A percentile compares a stretch with the other conserved stretches of the same genome.
phyloP scores from a whole-genome alignment of 2,113 vertebrate genomes.

The Nestor notabilis region DNA sequence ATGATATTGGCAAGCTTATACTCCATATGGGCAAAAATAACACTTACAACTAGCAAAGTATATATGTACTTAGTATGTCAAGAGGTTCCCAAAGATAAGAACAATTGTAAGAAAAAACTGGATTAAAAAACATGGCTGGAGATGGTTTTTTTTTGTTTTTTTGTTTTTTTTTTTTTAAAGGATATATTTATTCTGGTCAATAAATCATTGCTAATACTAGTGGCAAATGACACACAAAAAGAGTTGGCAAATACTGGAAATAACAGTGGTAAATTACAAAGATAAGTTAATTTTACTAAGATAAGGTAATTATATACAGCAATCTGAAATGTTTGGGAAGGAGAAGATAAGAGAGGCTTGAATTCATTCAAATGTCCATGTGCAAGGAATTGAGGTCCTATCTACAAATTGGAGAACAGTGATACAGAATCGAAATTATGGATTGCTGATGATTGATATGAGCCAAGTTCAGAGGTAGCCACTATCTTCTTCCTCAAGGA shows the following conservation, averaged over 20 bases:
- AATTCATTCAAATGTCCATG: not conserved
- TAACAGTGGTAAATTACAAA: not conserved
- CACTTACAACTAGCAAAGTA: not conserved
- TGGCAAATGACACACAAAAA: not conserved
- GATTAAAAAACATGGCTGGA: not conserved
- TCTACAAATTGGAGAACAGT: not conserved
- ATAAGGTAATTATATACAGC: not conserved
- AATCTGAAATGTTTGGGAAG: not conserved
- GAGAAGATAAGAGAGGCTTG: not conserved
- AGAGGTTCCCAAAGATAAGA: not conserved
- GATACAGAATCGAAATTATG: not conserved
- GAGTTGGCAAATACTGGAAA: not conserved
- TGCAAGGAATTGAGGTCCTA: not conserved
- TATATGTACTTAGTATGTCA: not conserved
- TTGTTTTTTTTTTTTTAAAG: not conserved
- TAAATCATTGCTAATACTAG: not conserved
- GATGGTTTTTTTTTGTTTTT: not conserved
- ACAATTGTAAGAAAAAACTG: not conserved
- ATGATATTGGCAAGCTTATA: not conserved
- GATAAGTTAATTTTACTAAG: not conserved
- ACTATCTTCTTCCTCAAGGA: not conserved
- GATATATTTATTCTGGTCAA: not conserved
- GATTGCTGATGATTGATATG: not conserved
- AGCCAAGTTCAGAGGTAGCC: not conserved
- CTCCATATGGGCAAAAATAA: not conserved